phyloP scores from a whole-genome alignment of 2,888 invertebrate genomes.

The Dascillus cervinus region DNA sequence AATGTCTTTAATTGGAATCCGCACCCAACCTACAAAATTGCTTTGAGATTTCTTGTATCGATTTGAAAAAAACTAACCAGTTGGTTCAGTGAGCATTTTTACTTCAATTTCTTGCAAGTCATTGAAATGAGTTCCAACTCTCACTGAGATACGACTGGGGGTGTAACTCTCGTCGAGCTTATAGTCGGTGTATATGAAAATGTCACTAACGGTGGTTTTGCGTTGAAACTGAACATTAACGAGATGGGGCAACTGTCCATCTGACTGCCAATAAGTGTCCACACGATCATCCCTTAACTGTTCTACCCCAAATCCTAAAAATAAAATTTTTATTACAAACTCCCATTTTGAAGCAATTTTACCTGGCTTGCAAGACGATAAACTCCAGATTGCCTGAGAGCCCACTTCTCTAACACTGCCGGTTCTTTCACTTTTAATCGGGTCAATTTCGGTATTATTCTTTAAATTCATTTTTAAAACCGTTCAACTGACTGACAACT shows the following conservation, averaged over 20 bases:
- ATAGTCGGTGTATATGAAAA: slow-evolving; percentile 96
- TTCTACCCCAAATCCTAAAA: slow-evolving; percentile 91
- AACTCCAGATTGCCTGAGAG: slow-evolving; percentile 78
- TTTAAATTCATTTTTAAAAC: too few species aligned
- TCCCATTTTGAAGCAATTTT: slow-evolving; percentile 16
- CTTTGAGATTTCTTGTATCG: slow-evolving; percentile 1
- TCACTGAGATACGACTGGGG: slow-evolving; percentile 85
- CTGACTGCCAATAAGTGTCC: slow-evolving; percentile 99
- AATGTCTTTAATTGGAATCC: slow-evolving; percentile 84
- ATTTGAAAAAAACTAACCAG: slow-evolving; percentile 44
- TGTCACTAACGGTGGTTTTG: slow-evolving; percentile 90
- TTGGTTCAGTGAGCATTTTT: slow-evolving; percentile 87
- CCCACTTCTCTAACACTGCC: slow-evolving; percentile 41
- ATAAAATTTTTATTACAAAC: neutral
- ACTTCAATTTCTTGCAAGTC: slow-evolving; percentile 94
- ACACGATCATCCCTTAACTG: slow-evolving; percentile 90
- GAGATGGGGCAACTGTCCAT: slow-evolving; percentile 95
- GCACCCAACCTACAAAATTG: slow-evolving; percentile 75
- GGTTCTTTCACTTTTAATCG: slow-evolving; percentile 50
- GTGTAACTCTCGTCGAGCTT: slow-evolving; percentile 99
- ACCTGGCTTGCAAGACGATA: slow-evolving; percentile 98
- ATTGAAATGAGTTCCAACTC: slow-evolving; percentile 93
- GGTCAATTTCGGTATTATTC: slow-evolving; percentile 29
- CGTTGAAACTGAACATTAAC: slow-evolving; percentile 94
- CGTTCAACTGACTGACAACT: too few species aligned